Percentiles rank a stretch among this genome's conserved stretches.
Evolutionary conservation across 2,888 invertebrate genomes (phyloP).

Genomic region (Aleiodes alternator): DNA sequence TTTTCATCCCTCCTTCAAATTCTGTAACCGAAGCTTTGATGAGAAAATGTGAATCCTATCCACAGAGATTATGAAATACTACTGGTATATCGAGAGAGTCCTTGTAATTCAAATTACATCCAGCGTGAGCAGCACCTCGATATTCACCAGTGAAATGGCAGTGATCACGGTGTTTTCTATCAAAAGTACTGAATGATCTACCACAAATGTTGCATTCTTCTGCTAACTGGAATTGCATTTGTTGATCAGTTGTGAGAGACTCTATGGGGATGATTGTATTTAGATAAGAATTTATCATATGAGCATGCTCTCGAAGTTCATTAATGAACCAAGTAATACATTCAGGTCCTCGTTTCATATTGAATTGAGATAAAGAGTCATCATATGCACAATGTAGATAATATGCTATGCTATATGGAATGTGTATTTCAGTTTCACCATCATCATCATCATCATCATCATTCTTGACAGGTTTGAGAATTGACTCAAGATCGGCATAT

Average conservation of each 20-base stretch:
- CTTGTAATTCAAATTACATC: too few species aligned
- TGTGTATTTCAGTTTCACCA: too few species aligned
- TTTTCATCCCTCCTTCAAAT: too few species aligned
- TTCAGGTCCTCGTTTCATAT: neutral
- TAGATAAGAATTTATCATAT: constrained; percentile 23
- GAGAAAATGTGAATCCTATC: too few species aligned
- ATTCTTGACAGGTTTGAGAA: too few species aligned
- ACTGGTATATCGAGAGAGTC: too few species aligned
- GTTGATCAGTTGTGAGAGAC: constrained; percentile 9
- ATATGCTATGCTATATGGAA: constrained; percentile 5
- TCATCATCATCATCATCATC: too few species aligned
- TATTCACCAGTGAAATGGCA: constrained; percentile 54
- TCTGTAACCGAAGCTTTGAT: too few species aligned
- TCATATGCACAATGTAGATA: neutral
- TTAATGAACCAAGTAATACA: constrained; percentile 28
- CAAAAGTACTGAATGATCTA: constrained; percentile 35
- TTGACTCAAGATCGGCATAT: too few species aligned
- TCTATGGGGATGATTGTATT: constrained; percentile 34
- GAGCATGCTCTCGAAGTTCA: constrained; percentile 39
- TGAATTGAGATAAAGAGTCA: constrained; percentile 11
- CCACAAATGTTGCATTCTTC: constrained; percentile 49
- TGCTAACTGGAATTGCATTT: constrained; percentile 34
- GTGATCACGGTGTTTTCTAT: too few species aligned
- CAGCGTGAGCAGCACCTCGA: too few species aligned
- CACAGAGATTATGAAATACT: too few species aligned